Evolutionary conservation across 2,888 invertebrate genomes (phyloP), one percentile per base, ranked within the genome.

Genomic region (Brachypalpus laphriformis): DNA sequence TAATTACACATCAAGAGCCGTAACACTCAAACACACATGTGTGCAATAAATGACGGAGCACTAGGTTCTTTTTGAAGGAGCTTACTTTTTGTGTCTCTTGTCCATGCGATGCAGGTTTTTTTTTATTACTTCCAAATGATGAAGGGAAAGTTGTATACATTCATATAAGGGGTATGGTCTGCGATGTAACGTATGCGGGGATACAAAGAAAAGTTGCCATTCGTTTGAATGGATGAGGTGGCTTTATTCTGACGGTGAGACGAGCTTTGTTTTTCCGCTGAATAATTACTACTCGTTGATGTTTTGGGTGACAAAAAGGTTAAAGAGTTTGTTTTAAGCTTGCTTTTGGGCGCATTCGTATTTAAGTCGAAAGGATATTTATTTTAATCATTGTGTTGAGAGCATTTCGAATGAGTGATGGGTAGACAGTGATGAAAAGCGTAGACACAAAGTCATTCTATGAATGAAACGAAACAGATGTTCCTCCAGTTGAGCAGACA

Each of bases 1-100:
- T 80, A 83, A 83, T 83, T 83, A 80, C 63, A 83, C 80, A 65
- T 75, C 74, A 80, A 83, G 68, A 78, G 68, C 61, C 42, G 71
- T 49, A 76, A 42, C 47, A 57, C 82, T 77, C 68, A 78, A 54
- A 57, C 45, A 20, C 18, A 66, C 61, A 54, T 31, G 57, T 71
- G 63, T 70, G 51, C 70, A 70, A 34, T 22, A 70, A 59, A 61
- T 81, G 66, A 68, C 47, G 54, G 56, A 31, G 37, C 9, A n/a
- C 40, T 28, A 16, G 5, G 40, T 65, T 47, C 63, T 47, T 76
- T 70, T 70, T 63, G 56, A 57, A 59, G 28, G 25, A 22, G 11
- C 56, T 63, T 70, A 57, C 22, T 54, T 65, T 78, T 65, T 71
- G 47, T 16, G 18, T 18, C 49, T 51, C 34, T 42, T 47, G 37